These are phyloP conservation scores for Micoletzkya japonica DNA, from an alignment of 2,888 invertebrate genomes.

Conservation along the genomic window DNA sequence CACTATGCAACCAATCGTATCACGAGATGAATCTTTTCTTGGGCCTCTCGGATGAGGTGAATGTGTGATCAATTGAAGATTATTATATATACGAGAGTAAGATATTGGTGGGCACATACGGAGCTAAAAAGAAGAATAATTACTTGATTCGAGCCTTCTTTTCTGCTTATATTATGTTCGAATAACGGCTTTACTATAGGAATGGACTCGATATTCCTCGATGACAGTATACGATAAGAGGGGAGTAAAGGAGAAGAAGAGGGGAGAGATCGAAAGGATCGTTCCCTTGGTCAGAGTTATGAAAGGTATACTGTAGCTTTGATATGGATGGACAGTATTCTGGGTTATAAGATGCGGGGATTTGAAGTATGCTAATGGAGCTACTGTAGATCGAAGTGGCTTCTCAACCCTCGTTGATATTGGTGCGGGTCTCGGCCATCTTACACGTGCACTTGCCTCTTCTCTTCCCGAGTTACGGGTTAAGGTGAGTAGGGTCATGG, in stretches of 20 bases:
- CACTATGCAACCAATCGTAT: not conserved
- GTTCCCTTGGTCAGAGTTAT: conserved; percentile 7
- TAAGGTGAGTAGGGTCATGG: not conserved
- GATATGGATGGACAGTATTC: no score
- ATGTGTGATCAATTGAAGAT: not conserved
- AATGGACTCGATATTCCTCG: not conserved
- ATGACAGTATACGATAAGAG: conserved; percentile 13
- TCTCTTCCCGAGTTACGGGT: conserved; percentile 9
- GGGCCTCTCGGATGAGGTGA: not conserved
- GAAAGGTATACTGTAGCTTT: conserved; percentile 5
- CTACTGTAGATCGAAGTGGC: not conserved
- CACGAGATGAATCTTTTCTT: not conserved
- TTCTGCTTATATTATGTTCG: no score
- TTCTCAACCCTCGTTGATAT: conserved; percentile 22
- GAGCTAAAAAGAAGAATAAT: no score
- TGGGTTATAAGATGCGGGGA: no score
- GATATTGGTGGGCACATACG: no score
- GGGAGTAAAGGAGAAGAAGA: conserved; percentile 27
- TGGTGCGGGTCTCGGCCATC: conserved; percentile 29
- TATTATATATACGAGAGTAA: no score
- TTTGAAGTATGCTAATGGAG: no score
- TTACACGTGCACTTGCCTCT: conserved; percentile 17
- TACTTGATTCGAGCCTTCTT: no score
- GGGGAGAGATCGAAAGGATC: conserved; percentile 17
- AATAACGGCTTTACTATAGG: not conserved